Evolutionary conservation across 2,797 vertebrate species (phyloP).

Genomic region (Syngnathus rostellatus): DNA sequence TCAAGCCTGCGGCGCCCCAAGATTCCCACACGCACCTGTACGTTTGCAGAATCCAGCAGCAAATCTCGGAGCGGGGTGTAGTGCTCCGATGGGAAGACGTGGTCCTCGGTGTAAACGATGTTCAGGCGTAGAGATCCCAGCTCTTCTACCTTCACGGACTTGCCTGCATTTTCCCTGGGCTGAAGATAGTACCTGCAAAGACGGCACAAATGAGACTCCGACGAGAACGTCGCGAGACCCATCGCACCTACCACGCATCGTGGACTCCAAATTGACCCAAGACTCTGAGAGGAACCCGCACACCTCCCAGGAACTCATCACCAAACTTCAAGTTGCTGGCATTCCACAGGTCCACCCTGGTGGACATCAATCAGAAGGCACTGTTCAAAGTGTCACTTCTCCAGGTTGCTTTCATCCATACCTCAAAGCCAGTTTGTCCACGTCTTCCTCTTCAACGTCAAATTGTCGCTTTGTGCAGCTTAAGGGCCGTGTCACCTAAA

Average conservation of each 20-base stretch:
- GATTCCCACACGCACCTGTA: constrained; percentile 68
- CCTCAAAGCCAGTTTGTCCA: constrained; percentile 95
- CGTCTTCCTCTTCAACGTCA: constrained; percentile 95
- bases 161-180: constrained; percentile 89
- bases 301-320: constrained; percentile 93
- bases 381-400: neutral
- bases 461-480: constrained; percentile 95
- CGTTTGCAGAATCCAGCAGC: constrained; percentile 82
- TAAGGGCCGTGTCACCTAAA: constrained; percentile 85
- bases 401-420: constrained; percentile 41
- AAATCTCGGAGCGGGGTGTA: constrained; percentile 87
- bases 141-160: constrained; percentile 88
- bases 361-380: constrained; percentile 45
- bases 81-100: constrained; percentile 90
- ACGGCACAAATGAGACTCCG: neutral
- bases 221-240: neutral
- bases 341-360: constrained; percentile 95
- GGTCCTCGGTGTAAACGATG: constrained; percentile 97
- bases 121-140: constrained; percentile 92
- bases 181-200: constrained; percentile 89
- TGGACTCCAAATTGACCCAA: constrained; percentile 84
- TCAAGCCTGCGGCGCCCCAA: neutral
- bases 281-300: constrained; percentile 83
- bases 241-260: constrained; percentile 81
- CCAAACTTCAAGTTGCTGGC: constrained; percentile 98